Evolutionary conservation across 2,888 invertebrate genomes (phyloP), one percentile per base, ranked within the genome.

Genomic region (Sericinus montela): DNA sequence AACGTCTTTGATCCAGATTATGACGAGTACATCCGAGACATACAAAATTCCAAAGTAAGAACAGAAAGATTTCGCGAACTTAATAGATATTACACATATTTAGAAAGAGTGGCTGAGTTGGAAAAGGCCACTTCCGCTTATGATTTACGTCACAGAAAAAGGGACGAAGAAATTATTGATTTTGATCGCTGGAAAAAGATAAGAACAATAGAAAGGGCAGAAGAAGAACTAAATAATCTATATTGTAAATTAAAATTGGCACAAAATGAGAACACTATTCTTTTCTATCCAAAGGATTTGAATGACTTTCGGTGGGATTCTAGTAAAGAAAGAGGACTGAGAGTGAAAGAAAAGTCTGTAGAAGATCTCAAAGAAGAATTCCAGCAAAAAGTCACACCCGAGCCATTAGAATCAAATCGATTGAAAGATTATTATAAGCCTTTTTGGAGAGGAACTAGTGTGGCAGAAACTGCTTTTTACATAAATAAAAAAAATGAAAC

Each of bases 111-210:
- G 41, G 94, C 94, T 0, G 93, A 96, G 63, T 75, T 97, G 48
- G 97, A 97, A 79, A 91, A 92, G 58, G 92, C 93, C 0, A 94
- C 95, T 4, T 94, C 94, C 0, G 90, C 89, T 0, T 89, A 89
- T 37, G 93, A 94, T 63, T 84, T 95, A 41, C 91, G 93, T 42
- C 94, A 94, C 1, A 89, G 95, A 60, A 90, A 92, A 59, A 92
- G 90, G 73, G 94, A 94, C 65, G 93, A 94, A 62, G 95, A 95
- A 72, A 93, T 95, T 8, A 93, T 96, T 53, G 96, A 96, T 79
- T 97, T 94, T 69, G 96, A 97, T 57, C 91, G 95, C 49, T 97
- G 97, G 97, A 94, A 93, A 69, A 93, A 93, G 75, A 91, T 96
- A 15, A 90, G 96, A 45, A 90, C 91, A 5, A 93, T 94, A 57